These are phyloP conservation scores for Synchiropus splendidus DNA, from an alignment of 2,113 vertebrate genomes.

Conservation along the genomic window DNA sequence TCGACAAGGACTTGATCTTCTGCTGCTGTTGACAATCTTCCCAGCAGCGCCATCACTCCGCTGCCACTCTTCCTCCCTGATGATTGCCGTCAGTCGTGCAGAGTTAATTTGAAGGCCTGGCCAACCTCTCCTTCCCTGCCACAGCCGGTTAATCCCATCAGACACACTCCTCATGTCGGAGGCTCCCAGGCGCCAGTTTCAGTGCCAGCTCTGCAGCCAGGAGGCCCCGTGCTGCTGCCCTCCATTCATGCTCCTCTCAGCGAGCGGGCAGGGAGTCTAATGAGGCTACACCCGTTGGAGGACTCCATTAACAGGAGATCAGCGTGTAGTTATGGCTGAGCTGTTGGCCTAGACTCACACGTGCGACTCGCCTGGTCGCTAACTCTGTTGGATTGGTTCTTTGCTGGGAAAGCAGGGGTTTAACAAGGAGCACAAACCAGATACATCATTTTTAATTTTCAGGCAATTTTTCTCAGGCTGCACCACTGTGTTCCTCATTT, in stretches of 20 bases:
- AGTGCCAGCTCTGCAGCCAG: conserved; percentile 47
- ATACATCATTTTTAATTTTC: background rate
- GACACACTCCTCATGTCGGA: conserved; percentile 51
- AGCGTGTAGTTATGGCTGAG: conserved; percentile 21
- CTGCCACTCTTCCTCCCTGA: conserved; percentile 9
- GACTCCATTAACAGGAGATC: conserved; percentile 49
- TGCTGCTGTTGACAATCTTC: conserved; percentile 6
- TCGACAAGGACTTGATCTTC: too few species aligned
- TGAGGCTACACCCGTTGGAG: conserved; percentile 43
- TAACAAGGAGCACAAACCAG: background rate
- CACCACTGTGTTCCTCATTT: too few species aligned
- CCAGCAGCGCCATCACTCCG: conserved; percentile 16
- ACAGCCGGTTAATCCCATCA: conserved; percentile 61
- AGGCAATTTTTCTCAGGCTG: conserved; percentile 1
- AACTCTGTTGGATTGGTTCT: conserved; percentile 16
- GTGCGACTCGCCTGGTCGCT: conserved; percentile 12
- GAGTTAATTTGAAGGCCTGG: conserved; percentile 48
- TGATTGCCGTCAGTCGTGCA: conserved; percentile 39
- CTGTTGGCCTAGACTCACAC: conserved; percentile 13
- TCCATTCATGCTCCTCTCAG: conserved; percentile 42
- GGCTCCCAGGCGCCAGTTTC: conserved; percentile 47
- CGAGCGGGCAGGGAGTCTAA: conserved; percentile 44
- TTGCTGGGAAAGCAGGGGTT: conserved; percentile 8
- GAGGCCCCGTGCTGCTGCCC: conserved; percentile 35
- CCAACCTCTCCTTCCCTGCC: conserved; percentile 37